Base-by-base conservation (phyloP, 2,888 invertebrate species). In the Chloroclysta siterata region DNA sequence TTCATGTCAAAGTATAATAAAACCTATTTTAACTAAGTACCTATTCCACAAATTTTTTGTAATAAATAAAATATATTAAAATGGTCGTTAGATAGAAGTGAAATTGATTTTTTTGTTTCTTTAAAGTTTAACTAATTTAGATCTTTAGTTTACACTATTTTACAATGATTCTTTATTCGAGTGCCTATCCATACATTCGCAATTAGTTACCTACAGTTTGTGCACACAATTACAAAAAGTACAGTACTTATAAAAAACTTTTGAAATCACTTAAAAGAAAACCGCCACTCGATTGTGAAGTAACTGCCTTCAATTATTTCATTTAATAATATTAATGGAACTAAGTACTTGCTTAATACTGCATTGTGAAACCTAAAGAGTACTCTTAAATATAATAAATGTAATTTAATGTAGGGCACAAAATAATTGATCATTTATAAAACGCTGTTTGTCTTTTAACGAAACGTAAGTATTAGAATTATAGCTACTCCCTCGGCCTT, bases 271-370 rank as follows among this genome's bases (percentile, higher is more conserved):
- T 61, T 57, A 15, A 48, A 10, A 65, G 60, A 64, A 62, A 66
- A 59, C 61, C 63, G 57, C 61, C 46, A 55, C 64, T 72, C 69
- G 76, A 70, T 73, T 72, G 68, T 62, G 66, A 63, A 67, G 58
- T 64, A 72, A 71, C 65, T 63, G 65, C 52, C 33, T 63, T 53
- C 67, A 70, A 70, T 72, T 68, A 70, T 72, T 58, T 68, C 66
- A 65, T 72, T 69, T 64, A 60, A 71, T 68, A 65, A 68, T 72
- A 67, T 68, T 77, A 65, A 70, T 65, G 68, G 60, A 63, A 50
- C 56, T 60, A 33, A 2, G 4, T 33, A 33, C 33, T 22, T 33
- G 61, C 46, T 71, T 72, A 66, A 28, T 1, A 54, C 48, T 39
- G 11, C 11, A 62, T 73, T 76, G 67, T 62, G 74, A 50, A 69